Percentiles rank a stretch among this genome's conserved stretches.
Conservation (phyloP, 2,888 invertebrate genomes). For the Diarsia mendica region DNA sequence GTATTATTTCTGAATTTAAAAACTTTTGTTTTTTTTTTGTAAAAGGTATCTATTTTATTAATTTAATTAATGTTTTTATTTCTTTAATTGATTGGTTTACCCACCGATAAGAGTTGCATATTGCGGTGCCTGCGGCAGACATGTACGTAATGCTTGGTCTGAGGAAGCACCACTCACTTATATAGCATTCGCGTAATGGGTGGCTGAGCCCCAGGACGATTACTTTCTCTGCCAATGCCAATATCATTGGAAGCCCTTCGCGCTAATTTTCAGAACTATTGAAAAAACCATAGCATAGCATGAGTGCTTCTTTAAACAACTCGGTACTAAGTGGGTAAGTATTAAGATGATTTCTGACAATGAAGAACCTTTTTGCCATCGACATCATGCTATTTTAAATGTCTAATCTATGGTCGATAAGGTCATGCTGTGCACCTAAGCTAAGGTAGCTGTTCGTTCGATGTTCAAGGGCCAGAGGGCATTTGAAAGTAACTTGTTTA, state of each 20-base stretch:
- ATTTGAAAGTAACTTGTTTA: background rate
- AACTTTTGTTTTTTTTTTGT: slow-evolving; percentile 1
- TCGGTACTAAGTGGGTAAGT: background rate
- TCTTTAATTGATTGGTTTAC: slow-evolving; percentile 68
- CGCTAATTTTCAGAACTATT: background rate
- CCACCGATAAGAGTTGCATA: slow-evolving; percentile 89
- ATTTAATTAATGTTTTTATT: slow-evolving; percentile 59
- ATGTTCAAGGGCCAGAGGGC: background rate
- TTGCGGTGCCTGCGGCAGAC: slow-evolving; percentile 81
- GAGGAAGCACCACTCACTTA: slow-evolving; percentile 85
- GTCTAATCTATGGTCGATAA: background rate
- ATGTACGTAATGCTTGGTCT: slow-evolving; percentile 82
- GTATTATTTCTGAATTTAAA: background rate
- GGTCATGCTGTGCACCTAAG: background rate
- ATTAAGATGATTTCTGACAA: background rate
- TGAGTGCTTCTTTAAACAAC: background rate
- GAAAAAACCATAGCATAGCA: background rate
- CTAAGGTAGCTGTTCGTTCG: background rate
- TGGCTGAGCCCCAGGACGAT: slow-evolving; percentile 78
- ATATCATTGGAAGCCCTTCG: slow-evolving; percentile 46
- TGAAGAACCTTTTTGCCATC: background rate
- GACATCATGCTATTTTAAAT: background rate
- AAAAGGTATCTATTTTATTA: slow-evolving; percentile 45
- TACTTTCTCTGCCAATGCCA: slow-evolving; percentile 86
- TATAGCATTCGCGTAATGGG: slow-evolving; percentile 86